phyloP scores from a whole-genome alignment of 1,140 invertebrate genomes.

The Popillia japonica region DNA sequence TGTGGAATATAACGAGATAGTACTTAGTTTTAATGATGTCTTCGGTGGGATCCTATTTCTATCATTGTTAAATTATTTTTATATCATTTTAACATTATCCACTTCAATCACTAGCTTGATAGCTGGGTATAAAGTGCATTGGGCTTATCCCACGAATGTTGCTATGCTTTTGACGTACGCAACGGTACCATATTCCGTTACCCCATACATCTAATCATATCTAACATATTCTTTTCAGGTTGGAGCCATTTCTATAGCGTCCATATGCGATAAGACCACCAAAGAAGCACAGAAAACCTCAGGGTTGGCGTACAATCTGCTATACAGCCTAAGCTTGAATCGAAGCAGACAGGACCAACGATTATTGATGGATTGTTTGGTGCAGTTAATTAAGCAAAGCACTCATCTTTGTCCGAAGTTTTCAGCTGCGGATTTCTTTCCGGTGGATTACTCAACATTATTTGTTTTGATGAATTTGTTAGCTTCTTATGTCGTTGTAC shows the following conservation, averaged over 20 bases:
- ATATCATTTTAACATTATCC: not conserved
- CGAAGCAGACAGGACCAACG: not conserved
- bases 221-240: not conserved
- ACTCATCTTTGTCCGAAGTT: not conserved
- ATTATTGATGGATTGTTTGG: not conserved
- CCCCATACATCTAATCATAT: too few species aligned
- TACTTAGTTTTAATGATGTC: not conserved
- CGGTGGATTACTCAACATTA: not conserved
- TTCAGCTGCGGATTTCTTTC: not conserved
- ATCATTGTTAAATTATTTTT: not conserved
- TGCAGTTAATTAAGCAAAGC: not conserved
- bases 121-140: not conserved
- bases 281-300: constrained; percentile 3
- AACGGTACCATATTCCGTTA: not conserved
- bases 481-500: not conserved
- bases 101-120: not conserved
- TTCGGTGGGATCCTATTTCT: not conserved
- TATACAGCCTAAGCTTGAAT: not conserved
- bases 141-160: not conserved
- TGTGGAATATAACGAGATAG: not conserved
- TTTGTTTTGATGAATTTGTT: not conserved
- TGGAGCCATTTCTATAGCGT: not conserved
- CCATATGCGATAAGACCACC: not conserved
- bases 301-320: not conserved
- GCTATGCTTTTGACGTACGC: not conserved